A percentile compares a stretch with the other conserved stretches of the same genome.
Conservation (phyloP, 2,797 vertebrate species). For the Danio choprae region DNA sequence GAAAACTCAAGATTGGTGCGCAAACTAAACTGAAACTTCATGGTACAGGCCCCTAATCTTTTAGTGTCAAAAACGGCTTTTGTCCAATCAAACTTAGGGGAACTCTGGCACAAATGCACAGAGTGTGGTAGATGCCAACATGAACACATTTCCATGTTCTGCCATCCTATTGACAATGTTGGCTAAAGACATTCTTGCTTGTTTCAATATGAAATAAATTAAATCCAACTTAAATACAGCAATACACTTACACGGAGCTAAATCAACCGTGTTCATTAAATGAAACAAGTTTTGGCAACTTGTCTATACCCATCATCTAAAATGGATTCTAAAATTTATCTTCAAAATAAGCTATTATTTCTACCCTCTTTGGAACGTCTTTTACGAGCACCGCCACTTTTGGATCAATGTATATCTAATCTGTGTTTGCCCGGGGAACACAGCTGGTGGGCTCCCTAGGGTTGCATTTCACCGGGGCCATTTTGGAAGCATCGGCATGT, state of each 20-base stretch:
- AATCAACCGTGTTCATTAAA: neutral
- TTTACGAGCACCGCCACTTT: neutral
- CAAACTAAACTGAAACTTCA: no score
- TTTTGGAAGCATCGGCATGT: constrained; percentile 42
- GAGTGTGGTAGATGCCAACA: neutral
- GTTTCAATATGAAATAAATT: no score
- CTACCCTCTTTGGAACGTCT: neutral
- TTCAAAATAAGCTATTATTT: neutral
- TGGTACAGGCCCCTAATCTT: no score
- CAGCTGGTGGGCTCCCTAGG: constrained; percentile 20
- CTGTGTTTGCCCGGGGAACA: constrained; percentile 6
- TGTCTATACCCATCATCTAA: neutral
- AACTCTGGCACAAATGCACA: constrained; percentile 6
- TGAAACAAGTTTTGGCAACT: neutral
- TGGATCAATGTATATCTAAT: constrained; percentile 15
- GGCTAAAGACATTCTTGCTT: neutral
- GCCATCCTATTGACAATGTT: neutral
- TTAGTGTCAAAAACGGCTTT: constrained; percentile 3
- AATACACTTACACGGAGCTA: neutral
- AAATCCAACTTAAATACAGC: no score
- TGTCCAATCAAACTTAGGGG: neutral
- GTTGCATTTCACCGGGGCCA: constrained; percentile 41
- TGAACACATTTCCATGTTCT: neutral
- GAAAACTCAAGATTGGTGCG: no score
- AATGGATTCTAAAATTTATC: neutral